Evolutionary conservation across 2,113 vertebrate genomes (phyloP), one percentile per base, ranked within the genome.

Genomic region (Indicator maculatus): DNA sequence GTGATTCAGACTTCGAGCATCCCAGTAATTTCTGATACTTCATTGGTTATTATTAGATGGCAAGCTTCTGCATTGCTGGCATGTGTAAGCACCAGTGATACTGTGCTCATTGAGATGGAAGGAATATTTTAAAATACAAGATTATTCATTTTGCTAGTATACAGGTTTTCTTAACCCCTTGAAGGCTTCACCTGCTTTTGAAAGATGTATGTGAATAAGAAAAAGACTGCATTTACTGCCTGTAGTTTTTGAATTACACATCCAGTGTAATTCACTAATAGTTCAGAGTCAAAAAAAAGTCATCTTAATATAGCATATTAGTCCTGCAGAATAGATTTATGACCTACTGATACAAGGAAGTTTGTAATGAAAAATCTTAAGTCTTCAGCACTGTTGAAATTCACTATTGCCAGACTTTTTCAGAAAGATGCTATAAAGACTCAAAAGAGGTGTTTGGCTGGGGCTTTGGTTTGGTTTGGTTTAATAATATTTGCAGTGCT

Each of bases 31-130:
- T 93, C 58, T 74, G 74, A 31, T 87, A 20, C 69, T 86, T 89
- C 38, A 38, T 73, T 74, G 58, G 53, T 70, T 93, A 58, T 94
- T 93, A 83, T 83, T 93, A 81, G 64, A 81, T 75, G 14, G 72
- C 47, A 71, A 90, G 65, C 60, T 78, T 93, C 67, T 95, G 58
- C 53, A 44, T 78, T 86, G 39, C 72, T 93, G 58, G 52, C 58
- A 12, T 93, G 28, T 91, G 38, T 80, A 86, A 89, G 73, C 38
- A 83, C 30, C 50, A 83, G 64, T 80, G 84, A 77, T 92, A 60
- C 47, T 77, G 58, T 74, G 66, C 39, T 93, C 82, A 55, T 58
- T 88, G 91, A 86, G 69, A 58, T 83, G 47, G 87, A 93, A 88
- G 72, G 60, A 93, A 53, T 87, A 44, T 83, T 89, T 89, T 60